A percentile compares a stretch with the other conserved stretches of the same genome.
These are phyloP conservation scores for Ormyrus thymus DNA, from an alignment of 2,888 invertebrate species.

Conservation along the genomic window DNA sequence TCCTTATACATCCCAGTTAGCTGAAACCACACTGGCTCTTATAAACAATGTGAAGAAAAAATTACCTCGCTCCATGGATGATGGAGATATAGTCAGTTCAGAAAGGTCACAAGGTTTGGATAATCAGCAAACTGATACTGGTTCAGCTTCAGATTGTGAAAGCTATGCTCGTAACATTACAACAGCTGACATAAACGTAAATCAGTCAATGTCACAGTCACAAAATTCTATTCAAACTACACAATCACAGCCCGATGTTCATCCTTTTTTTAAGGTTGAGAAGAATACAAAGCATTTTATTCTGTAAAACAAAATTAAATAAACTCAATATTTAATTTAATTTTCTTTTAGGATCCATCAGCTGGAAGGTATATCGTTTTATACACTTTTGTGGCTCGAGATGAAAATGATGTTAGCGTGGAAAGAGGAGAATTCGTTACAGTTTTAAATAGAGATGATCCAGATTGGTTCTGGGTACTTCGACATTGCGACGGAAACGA, in stretches of 20 bases:
- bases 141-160: constrained; percentile 80
- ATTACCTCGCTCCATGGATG: constrained; percentile 80
- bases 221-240: constrained; percentile 76
- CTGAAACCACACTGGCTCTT: constrained; percentile 81
- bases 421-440: constrained; percentile 97
- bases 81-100: constrained; percentile 66
- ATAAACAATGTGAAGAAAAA: constrained; percentile 86
- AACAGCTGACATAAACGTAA: constrained; percentile 72
- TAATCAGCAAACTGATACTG: constrained; percentile 72
- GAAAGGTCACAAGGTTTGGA: constrained; percentile 69
- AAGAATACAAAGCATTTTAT: background rate
- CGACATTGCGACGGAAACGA: constrained; percentile 91
- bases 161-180: constrained; percentile 78
- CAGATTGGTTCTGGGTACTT: constrained; percentile 98
- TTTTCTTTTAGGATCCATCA: constrained; percentile 82
- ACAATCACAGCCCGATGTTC: constrained; percentile 77
- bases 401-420: constrained; percentile 96
- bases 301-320: too few relatives aligned
- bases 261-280: constrained; percentile 78
- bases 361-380: constrained; percentile 91
- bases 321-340: background rate
- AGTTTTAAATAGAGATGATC: constrained; percentile 94
- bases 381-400: constrained; percentile 93
- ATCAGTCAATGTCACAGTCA: constrained; percentile 74
- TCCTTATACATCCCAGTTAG: constrained; percentile 86